Base-by-base conservation (phyloP, 2,888 invertebrate species). In the Chymomyza amoena region DNA sequence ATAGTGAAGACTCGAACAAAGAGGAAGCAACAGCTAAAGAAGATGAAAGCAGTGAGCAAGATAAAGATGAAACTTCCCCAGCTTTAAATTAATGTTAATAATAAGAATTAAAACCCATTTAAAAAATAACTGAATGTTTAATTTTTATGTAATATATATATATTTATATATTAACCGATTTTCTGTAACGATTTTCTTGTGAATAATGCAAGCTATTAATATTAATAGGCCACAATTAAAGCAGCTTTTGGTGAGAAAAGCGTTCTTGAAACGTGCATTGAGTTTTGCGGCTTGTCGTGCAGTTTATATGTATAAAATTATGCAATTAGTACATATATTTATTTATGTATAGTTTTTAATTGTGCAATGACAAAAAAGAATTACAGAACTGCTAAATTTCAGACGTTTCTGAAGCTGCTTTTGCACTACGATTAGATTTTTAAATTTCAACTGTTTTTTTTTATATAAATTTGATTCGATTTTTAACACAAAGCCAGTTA, bases 171-270 rank as follows among this genome's bases (percentile, higher is more conserved):
- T 75, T 73, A 76, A 76, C 69, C 80, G 78, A 70, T 69, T 74
- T 66, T 60, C 32, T 78, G 70, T 72, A 79, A 64, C 69, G 73
- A 76, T 61, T 64, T 45, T 45, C 70, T 39, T 56, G 36, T 73
- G 45, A 15, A 18, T 62, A 18, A 61, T 61, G 57, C 67, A 61
- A 60, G 60, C 54, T 66, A 69, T 64, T 73, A 69, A 71, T 32
- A 28, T 66, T 68, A 52, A 60, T 70, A 81, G 79, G 87, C 66
- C 82, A 76, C 81, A 63, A 70, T 66, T 82, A 82, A 83, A 83
- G 83, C 85, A 78, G 87, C 76, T 83, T 83, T 81, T 82, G 78
- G 83, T 83, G 88, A 71, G 68, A 80, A 45, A 87, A 82, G 83
- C 83, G 57, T 69, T 78, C 51, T 78, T 70, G 45, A 66, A 69